Evolutionary conservation across 2,113 vertebrate species (phyloP).

Genomic region (Urocitellus parryii): DNA sequence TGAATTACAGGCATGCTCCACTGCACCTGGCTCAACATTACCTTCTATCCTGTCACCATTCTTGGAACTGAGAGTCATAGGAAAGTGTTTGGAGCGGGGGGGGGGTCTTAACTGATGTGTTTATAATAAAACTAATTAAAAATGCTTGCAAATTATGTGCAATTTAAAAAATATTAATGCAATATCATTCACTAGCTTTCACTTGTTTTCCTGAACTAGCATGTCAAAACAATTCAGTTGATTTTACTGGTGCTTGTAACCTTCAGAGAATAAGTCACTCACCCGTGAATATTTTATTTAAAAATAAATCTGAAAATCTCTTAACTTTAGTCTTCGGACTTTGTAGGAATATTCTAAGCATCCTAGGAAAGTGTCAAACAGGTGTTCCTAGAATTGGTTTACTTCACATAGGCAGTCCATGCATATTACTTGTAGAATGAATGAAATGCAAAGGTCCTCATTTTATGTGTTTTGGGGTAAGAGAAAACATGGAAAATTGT

Average conservation of each 20-base stretch:
- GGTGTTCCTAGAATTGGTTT: background rate
- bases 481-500: background rate
- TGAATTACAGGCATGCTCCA: too few species aligned
- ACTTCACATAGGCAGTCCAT: background rate
- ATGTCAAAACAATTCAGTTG: background rate
- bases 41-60: background rate
- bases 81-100: background rate
- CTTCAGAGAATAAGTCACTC: background rate
- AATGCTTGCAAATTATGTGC: background rate
- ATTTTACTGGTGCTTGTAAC: background rate
- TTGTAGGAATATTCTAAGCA: background rate
- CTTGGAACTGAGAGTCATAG: background rate
- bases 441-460: background rate
- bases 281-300: background rate
- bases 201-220: constrained; percentile 27
- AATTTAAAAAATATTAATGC: background rate
- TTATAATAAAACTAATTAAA: background rate
- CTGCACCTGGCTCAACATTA: background rate
- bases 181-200: background rate
- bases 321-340: constrained; percentile 3
- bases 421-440: background rate
- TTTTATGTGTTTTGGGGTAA: background rate
- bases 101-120: background rate
- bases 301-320: background rate
- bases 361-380: background rate